phyloP scores from a whole-genome alignment of 1,140 invertebrate genomes.

The Potamilus streckersoni region DNA sequence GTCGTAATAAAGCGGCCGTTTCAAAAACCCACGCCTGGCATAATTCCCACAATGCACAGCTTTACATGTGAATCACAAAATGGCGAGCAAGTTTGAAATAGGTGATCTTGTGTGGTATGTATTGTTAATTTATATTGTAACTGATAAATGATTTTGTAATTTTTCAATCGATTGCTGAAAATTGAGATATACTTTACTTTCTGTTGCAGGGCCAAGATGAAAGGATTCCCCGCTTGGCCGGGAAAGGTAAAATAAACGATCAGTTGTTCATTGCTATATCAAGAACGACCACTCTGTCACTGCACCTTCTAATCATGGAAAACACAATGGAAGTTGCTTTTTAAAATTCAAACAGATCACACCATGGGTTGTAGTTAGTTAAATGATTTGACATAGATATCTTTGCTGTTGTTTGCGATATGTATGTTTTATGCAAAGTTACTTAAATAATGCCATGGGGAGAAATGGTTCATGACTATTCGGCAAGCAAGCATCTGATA shows the following conservation, averaged over 20 bases:
- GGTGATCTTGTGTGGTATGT: slow-evolving; percentile 81
- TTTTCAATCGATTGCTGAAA: background rate
- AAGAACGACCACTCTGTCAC: background rate
- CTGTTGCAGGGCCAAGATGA: slow-evolving; percentile 91
- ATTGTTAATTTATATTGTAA: slow-evolving; percentile 44
- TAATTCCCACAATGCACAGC: slow-evolving; percentile 42
- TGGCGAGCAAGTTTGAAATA: slow-evolving; percentile 77
- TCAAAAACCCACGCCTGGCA: slow-evolving; percentile 20
- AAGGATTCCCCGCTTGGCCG: slow-evolving; percentile 93
- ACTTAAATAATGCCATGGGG: no score
- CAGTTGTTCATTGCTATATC: background rate
- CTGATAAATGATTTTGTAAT: slow-evolving; percentile 35
- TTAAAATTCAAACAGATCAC: background rate
- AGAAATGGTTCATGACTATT: no score
- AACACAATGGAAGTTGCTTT: background rate
- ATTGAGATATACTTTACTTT: slow-evolving; percentile 20
- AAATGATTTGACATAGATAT: background rate
- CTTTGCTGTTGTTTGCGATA: no score
- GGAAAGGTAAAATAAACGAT: slow-evolving; percentile 80
- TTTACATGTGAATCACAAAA: slow-evolving; percentile 58
- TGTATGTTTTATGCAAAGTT: background rate
- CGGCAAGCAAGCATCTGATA: no score
- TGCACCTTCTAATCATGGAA: background rate
- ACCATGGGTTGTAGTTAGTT: background rate
- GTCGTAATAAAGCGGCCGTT: background rate